These are phyloP conservation scores for Bradynema listronoti DNA, from an alignment of 1,140 invertebrate species.

Conservation along the genomic window DNA sequence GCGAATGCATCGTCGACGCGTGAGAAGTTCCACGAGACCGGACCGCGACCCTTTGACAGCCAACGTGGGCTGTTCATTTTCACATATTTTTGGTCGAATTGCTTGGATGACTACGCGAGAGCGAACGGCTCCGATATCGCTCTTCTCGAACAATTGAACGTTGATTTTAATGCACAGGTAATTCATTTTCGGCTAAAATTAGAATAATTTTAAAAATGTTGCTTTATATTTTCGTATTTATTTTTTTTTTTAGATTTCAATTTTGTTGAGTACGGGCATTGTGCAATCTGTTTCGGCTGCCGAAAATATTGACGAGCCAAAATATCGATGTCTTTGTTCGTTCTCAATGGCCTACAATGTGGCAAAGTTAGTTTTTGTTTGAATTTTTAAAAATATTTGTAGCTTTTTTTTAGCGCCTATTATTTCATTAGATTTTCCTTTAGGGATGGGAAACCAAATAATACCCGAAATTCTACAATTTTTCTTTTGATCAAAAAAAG, in stretches of 20 bases:
- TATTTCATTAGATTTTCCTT: background rate
- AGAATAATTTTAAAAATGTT: background rate
- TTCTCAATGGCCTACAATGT: slow-evolving; percentile 17
- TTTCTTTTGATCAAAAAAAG: background rate
- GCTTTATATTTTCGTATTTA: background rate
- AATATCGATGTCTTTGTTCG: slow-evolving; percentile 18
- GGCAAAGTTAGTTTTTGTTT: slow-evolving; percentile 1
- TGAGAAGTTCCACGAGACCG: slow-evolving; percentile 24
- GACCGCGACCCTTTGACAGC: slow-evolving; percentile 19
- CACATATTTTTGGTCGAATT: slow-evolving; percentile 17
- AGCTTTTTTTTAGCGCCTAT: background rate
- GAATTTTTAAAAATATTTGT: background rate
- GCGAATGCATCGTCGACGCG: background rate
- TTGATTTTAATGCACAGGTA: slow-evolving; percentile 11
- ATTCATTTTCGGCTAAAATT: slow-evolving; percentile 3
- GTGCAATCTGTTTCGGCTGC: slow-evolving; percentile 9
- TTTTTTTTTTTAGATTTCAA: slow-evolving; percentile 12
- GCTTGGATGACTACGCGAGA: background rate
- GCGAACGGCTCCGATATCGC: background rate
- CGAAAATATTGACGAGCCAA: slow-evolving; percentile 23
- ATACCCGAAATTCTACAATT: no score
- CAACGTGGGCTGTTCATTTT: slow-evolving; percentile 27
- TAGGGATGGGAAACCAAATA: no score
- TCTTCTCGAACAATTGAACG: background rate
- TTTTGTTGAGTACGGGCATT: background rate